Conservation (phyloP, 2,113 vertebrate genomes). For the Ranitomeya variabilis region DNA sequence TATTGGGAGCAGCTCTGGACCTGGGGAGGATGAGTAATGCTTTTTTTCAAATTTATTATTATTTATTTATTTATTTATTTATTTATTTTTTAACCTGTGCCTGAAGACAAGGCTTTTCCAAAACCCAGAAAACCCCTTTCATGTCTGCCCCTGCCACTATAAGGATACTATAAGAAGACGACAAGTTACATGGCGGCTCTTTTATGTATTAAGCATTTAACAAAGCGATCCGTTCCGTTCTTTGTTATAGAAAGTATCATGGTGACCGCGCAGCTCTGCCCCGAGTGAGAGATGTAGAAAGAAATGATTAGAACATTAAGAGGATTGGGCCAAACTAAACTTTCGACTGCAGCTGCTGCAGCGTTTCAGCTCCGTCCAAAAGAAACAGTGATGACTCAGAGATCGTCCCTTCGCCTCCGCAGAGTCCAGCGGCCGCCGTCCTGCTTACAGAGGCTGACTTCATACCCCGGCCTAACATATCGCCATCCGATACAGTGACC, state of each 20-base stretch:
- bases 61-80: too few relatives aligned
- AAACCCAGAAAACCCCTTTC: too few relatives aligned
- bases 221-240: not conserved
- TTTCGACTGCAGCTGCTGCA: constrained; percentile 49
- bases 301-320: constrained; percentile 43
- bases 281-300: constrained; percentile 28
- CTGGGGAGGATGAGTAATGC: too few relatives aligned
- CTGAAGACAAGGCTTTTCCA: too few relatives aligned
- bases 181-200: not conserved
- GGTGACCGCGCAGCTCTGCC: not conserved
- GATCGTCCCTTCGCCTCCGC: constrained; percentile 37
- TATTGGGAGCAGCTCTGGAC: too few relatives aligned
- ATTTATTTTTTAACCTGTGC: too few relatives aligned
- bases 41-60: too few relatives aligned
- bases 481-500: constrained; percentile 52
- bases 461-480: constrained; percentile 29
- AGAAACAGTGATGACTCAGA: constrained; percentile 54
- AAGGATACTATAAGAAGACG: too few relatives aligned
- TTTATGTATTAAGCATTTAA: not conserved
- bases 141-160: too few relatives aligned
- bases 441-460: constrained; percentile 58
- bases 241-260: constrained; percentile 17
- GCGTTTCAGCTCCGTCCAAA: constrained; percentile 54
- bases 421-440: constrained; percentile 39
- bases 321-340: constrained; percentile 53